phyloP scores from a whole-genome alignment of 1,140 invertebrate species.

The Hypsibius dujardini region DNA sequence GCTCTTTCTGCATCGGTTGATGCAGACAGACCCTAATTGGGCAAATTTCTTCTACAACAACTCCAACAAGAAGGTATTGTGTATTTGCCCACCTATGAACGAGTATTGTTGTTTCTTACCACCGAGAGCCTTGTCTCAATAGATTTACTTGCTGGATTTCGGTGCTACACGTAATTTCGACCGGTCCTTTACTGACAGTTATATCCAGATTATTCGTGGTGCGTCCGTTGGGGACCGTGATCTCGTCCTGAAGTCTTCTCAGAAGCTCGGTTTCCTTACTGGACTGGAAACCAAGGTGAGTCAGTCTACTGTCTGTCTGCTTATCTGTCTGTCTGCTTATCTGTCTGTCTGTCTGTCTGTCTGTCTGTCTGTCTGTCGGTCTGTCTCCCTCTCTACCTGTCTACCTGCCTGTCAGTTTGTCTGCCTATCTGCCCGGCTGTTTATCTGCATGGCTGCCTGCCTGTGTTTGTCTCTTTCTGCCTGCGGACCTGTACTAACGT shows the following conservation, averaged over 20 bases:
- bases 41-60: constrained; percentile 91
- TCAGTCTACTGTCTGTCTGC: too few species aligned
- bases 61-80: constrained; percentile 52
- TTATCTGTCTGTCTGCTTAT: too few species aligned
- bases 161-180: constrained; percentile 78
- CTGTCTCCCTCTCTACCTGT: too few species aligned
- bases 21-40: constrained; percentile 99
- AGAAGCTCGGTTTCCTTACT: constrained; percentile 82
- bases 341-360: too few species aligned
- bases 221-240: constrained; percentile 60
- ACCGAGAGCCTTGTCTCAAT: constrained; percentile 31
- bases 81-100: constrained; percentile 19
- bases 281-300: constrained; percentile 86
- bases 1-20: constrained; percentile 75
- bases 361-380: too few species aligned
- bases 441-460: too few species aligned
- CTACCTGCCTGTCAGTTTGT: too few species aligned
- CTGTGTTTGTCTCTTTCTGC: too few species aligned
- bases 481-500: too few species aligned
- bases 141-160: constrained; percentile 82
- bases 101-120: constrained; percentile 19
- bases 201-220: constrained; percentile 68
- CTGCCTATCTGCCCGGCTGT: too few species aligned
- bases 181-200: constrained; percentile 79
- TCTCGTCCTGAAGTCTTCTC: constrained; percentile 58